Base-by-base conservation (phyloP, 2,888 invertebrate genomes). In the Trisateles emortualis region DNA sequence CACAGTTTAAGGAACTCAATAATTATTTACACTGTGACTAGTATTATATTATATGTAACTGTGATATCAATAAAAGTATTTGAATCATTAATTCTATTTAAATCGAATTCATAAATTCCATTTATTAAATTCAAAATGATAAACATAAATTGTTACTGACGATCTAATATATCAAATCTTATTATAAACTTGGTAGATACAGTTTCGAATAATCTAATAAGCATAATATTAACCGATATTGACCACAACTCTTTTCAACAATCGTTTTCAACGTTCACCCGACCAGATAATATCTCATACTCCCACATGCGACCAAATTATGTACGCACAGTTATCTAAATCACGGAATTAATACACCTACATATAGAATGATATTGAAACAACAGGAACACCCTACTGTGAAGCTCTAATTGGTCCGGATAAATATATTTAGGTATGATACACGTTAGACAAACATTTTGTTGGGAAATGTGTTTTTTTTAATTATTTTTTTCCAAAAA, bases 391-490 rank as follows among this genome's bases (percentile, higher is more conserved):
- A 33, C 59, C 68, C 68, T 45, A 59, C 68, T 59, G 72, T 41
- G 72, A 48, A 39, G 24, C 51, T 61, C 70, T 71, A 72, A 72
- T 72, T 72, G 73, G 73, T 64, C 39, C 52, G 45, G 36, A 13
- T 5, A 33, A 44, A 53, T 16, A 38, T 19, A 26, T 35, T 46
- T 52, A 38, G 32, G 36, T 14, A 22, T 9, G 2, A 3, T 40
- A 16, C 42, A 11, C 13, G 30, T 40, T 42, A 6, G 41, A 10
- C 38, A 52, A 46, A 52, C 36, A 30, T 22, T 44, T 44, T 58
- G 49, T n/a, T 61, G 46, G 46, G 24, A 56, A 45, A 52, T 16
- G 16, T 42, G 3, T 19, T 19, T n/a, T n/a, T n/a, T n/a, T n/a
- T n/a, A n/a, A n/a, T n/a, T n/a, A n/a, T n/a, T n/a, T n/a, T n/a